Percentiles rank a stretch among this genome's conserved stretches.
Evolutionary conservation across 2,113 vertebrate species (phyloP).

Genomic region (Erinaceus europaeus): DNA sequence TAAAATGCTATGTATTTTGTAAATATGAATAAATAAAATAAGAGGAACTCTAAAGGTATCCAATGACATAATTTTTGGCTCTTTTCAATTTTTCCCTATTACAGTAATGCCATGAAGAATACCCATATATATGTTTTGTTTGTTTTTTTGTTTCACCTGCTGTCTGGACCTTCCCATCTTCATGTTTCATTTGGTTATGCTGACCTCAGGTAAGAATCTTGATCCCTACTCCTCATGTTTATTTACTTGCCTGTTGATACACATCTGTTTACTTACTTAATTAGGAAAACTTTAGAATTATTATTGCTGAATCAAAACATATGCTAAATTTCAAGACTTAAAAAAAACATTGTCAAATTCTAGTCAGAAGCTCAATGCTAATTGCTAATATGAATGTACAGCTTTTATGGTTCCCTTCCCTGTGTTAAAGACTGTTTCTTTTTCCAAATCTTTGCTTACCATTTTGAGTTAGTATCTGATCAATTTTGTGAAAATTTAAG

Average conservation of each 20-base stretch:
- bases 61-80: neutral
- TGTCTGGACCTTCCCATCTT: too few relatives aligned
- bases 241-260: too few relatives aligned
- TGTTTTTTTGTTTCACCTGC: too few relatives aligned
- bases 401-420: neutral
- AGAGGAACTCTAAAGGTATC: too few relatives aligned
- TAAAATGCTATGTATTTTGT: too few relatives aligned
- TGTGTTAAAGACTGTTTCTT: neutral
- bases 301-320: slow-evolving; percentile 12
- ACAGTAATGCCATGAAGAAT: too few relatives aligned
- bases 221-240: too few relatives aligned
- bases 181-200: too few relatives aligned
- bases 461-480: neutral
- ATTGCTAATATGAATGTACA: neutral
- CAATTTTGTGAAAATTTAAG: neutral
- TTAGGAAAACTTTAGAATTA: slow-evolving; percentile 22
- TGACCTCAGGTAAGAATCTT: too few relatives aligned
- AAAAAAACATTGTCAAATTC: neutral
- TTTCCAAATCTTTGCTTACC: neutral
- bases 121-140: too few relatives aligned
- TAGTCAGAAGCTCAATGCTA: neutral
- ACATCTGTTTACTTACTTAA: neutral
- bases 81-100: neutral
- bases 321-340: slow-evolving; percentile 1
- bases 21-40: too few relatives aligned